Evolutionary conservation across 2,888 invertebrate species (phyloP).

Genomic region (Aspidiotus rigidus): DNA sequence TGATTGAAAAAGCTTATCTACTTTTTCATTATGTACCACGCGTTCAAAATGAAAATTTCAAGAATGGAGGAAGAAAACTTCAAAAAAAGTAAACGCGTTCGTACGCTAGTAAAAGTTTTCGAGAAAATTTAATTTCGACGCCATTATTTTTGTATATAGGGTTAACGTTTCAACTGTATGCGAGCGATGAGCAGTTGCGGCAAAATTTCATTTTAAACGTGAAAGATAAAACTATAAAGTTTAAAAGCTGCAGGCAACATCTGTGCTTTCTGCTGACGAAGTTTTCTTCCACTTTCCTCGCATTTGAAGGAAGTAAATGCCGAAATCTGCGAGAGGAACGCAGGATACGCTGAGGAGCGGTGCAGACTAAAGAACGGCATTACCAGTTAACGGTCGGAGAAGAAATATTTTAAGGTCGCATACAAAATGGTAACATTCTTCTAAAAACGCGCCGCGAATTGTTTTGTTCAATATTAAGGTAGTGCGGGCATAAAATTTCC

Average conservation of each 20-base stretch:
- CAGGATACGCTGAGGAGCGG: neutral
- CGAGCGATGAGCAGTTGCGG: slow-evolving; percentile 32
- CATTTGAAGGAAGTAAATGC: slow-evolving; percentile 28
- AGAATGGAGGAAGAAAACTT: no score
- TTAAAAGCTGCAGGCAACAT: slow-evolving; percentile 32
- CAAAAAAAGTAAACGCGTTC: slow-evolving; percentile 1
- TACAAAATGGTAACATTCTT: slow-evolving; percentile 18
- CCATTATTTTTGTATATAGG: slow-evolving; percentile 20
- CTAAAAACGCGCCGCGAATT: neutral
- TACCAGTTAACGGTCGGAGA: slow-evolving; percentile 4
- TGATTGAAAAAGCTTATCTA: no score
- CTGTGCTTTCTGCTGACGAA: slow-evolving; percentile 30
- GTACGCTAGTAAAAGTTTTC: slow-evolving; percentile 10
- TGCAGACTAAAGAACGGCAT: slow-evolving; percentile 14
- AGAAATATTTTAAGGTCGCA: slow-evolving; percentile 7
- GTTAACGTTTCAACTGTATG: slow-evolving; percentile 23
- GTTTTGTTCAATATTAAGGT: neutral
- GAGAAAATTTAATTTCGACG: slow-evolving; percentile 32
- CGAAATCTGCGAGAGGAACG: neutral
- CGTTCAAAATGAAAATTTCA: no score
- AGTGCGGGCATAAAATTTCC: neutral
- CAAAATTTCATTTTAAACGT: slow-evolving; percentile 32
- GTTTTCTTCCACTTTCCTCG: slow-evolving; percentile 27
- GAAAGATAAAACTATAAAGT: slow-evolving; percentile 32
- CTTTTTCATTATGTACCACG: no score